Conservation (phyloP, 1,140 invertebrate genomes). For the Neotoxoptera formosana region DNA sequence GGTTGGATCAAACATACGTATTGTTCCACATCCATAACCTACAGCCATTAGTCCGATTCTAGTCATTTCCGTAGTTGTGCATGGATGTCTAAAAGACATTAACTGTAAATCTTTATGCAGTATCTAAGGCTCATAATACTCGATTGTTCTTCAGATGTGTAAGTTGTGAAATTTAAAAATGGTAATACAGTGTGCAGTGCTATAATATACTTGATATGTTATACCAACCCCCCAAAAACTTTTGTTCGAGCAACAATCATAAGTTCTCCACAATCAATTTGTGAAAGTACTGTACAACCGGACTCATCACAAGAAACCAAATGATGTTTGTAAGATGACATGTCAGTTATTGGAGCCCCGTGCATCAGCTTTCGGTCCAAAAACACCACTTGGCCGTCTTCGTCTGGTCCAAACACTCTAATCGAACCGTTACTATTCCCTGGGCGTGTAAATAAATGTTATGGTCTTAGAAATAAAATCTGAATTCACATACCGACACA, state of each 20-base stretch:
- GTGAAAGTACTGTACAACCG: slow-evolving; percentile 57
- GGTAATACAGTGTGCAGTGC: neutral
- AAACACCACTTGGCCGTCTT: slow-evolving; percentile 60
- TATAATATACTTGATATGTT: neutral
- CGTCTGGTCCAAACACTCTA: slow-evolving; percentile 61
- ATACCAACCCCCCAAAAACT: slow-evolving; percentile 25
- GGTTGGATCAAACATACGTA: slow-evolving; percentile 47
- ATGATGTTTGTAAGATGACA: slow-evolving; percentile 59
- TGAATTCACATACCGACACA: slow-evolving; percentile 1
- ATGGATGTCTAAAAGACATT: neutral
- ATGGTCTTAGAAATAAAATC: neutral
- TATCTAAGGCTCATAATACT: too few relatives aligned
- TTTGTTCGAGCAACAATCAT: slow-evolving; percentile 15
- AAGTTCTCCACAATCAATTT: slow-evolving; percentile 14
- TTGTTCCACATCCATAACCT: slow-evolving; percentile 42
- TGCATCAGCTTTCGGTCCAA: slow-evolving; percentile 62
- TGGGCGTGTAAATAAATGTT: slow-evolving; percentile 5
- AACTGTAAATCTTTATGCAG: too few relatives aligned
- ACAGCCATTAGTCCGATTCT: neutral
- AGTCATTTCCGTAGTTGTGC: slow-evolving; percentile 9
- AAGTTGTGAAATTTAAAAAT: neutral
- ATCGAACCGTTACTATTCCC: slow-evolving; percentile 61
- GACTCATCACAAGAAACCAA: slow-evolving; percentile 62
- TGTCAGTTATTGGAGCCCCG: slow-evolving; percentile 60
- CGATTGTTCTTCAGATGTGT: neutral